Base-by-base conservation (phyloP, 2,888 invertebrate genomes). In the Catonia carolina region DNA sequence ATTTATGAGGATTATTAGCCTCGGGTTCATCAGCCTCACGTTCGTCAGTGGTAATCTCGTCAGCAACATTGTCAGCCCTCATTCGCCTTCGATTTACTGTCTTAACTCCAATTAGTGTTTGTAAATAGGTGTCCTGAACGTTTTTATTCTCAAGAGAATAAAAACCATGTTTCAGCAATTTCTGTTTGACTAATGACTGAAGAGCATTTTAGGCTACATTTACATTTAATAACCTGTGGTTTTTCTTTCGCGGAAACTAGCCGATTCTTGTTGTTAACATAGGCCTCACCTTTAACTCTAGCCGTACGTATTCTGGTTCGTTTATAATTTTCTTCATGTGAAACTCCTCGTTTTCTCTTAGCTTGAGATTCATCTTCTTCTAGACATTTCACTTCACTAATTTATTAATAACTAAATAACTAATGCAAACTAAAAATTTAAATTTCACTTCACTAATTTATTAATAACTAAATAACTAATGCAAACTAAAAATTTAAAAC, bases 301-400 rank as follows among this genome's bases (percentile, higher is more conserved):
- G 45, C 45, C 14, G 14, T 45, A 18, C 45, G 17, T n/a, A 45
- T 18, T 17, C 3, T 45, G 45, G 14, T 45, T 17, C 20, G 45
- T 45, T 45, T 45, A 18, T 45, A 45, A 31, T 54, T 58, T 55
- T 55, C 58, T 50, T 50, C 55, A 22, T 58, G 39, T 14, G 45
- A 20, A 58, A 54, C 50, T 50, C 55, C 51, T 50, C 45, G 54
- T 39, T 22, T 54, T 22, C 55, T 45, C 45, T 58, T 58, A 23
- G 58, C 36, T 35, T 42, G 39, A 50, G 51, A 51, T 55, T n/a
- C n/a, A n/a, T 41, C 42, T 45, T 58, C 54, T 33, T 55, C 53
- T 53, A 37, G 45, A 45, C 45, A 45, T 45, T n/a, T n/a, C n/a
- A n/a, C n/a, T n/a, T n/a, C n/a, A n/a, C n/a, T n/a, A n/a, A n/a